Evolutionary conservation across 2,113 vertebrate species (phyloP), one percentile per base, ranked within the genome.

Genomic region (Pionites leucogaster): DNA sequence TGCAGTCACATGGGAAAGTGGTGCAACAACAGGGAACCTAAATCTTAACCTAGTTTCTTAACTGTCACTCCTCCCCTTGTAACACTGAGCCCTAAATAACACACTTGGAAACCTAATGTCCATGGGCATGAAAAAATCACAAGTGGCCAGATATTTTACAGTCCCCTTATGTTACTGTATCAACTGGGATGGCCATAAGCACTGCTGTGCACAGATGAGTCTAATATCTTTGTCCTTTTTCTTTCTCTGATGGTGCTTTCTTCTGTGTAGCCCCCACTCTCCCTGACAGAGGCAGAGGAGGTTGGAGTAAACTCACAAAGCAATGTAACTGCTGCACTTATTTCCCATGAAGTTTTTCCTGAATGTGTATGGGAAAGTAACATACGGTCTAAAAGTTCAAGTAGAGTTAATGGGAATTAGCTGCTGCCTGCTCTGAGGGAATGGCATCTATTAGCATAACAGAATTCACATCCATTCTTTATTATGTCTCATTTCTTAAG

Each of bases 351-450:
- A 74, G 59, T 3, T 77, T 85, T 76, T 83, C 80, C 60, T 78
- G 50, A 0, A 1, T 35, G 37, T 47, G 49, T 52, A 78, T 63
- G 37, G 47, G 76, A 91, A 96, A 86, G 50, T 37, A 89, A 72
- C 60, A 75, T 63, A 94, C 50, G 55, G 50, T 62, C 67, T 91
- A 39, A 79, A 90, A 93, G 86, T 85, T 90, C 80, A 88, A 82
- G 81, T 57, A 19, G 84, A 95, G 79, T 86, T 94, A 95, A 96
- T 53, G 42, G 59, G 44, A 93, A 94, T 86, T 83, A 92, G 70
- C 93, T 95, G 86, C 72, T 80, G 69, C 60, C 71, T 82, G 82
- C 67, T 92, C 35, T 0, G 1, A 92, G 44, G 68, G 71, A 93
- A 84, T 16, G 7, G 39, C 8, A 2, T 68, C 77, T 72, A 71